These are phyloP conservation scores for Dione vanillae DNA, from an alignment of 2,888 invertebrate species.

Conservation along the genomic window DNA sequence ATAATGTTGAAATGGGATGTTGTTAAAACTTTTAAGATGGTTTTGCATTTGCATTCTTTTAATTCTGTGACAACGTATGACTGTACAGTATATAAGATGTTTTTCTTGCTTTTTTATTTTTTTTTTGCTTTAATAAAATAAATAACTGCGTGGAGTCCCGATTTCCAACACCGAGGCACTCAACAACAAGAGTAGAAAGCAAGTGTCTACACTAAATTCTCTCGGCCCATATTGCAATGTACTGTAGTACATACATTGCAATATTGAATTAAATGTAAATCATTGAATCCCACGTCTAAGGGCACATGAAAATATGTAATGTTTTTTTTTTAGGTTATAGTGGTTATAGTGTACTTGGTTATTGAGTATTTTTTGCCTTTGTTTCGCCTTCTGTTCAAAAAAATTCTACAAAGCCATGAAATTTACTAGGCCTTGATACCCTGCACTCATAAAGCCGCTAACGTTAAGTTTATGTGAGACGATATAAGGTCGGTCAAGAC, in stretches of 20 bases:
- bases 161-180: neutral
- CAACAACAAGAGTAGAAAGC: too few species aligned
- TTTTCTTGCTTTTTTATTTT: too few species aligned
- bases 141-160: neutral
- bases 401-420: neutral
- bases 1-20: neutral
- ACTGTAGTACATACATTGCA: too few species aligned
- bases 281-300: too few species aligned
- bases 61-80: neutral
- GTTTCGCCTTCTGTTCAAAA: neutral
- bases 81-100: neutral
- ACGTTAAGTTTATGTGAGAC: conserved; percentile 60
- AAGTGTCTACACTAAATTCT: neutral
- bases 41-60: neutral
- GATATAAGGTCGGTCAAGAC: conserved; percentile 67
- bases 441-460: conserved; percentile 51
- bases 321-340: conserved; percentile 24
- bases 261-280: too few species aligned
- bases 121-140: neutral
- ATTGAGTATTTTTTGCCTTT: neutral
- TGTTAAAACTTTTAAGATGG: neutral
- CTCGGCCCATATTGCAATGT: too few species aligned
- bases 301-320: too few species aligned
- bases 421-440: conserved; percentile 55
- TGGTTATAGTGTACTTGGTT: too few species aligned